Evolutionary conservation across 2,888 invertebrate genomes (phyloP).

Genomic region (Tanaodytes sp.): DNA sequence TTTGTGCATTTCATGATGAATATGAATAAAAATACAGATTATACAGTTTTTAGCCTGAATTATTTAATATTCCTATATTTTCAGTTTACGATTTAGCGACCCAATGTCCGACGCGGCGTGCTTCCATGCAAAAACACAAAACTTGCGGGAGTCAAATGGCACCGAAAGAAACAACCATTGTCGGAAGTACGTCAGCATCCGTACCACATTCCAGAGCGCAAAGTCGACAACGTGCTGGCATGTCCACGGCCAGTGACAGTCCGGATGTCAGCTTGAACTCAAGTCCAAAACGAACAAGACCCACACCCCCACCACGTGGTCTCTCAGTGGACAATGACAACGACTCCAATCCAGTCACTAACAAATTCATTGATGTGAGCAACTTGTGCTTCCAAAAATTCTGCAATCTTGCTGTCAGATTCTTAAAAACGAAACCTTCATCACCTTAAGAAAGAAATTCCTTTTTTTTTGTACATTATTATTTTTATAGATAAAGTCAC

Average conservation of each 20-base stretch:
- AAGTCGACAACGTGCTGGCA: slow-evolving; percentile 54
- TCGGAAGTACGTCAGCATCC: slow-evolving; percentile 78
- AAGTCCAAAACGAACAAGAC: slow-evolving; percentile 62
- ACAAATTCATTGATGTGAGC: slow-evolving; percentile 40
- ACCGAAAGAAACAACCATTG: slow-evolving; percentile 70
- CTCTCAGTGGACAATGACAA: slow-evolving; percentile 40
- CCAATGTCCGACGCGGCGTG: slow-evolving; percentile 83
- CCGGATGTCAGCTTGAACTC: slow-evolving; percentile 65
- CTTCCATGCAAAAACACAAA: slow-evolving; percentile 80
- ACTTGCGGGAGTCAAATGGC: slow-evolving; percentile 77
- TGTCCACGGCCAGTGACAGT: slow-evolving; percentile 57
- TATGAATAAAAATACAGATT: too few relatives aligned
- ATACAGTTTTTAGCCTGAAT: slow-evolving; percentile 74
- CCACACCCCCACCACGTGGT: slow-evolving; percentile 60
- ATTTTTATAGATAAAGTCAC: too few relatives aligned
- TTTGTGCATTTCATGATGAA: too few relatives aligned
- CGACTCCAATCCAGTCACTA: not conserved
- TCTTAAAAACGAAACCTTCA: too few relatives aligned
- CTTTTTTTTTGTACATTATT: too few relatives aligned
- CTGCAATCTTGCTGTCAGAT: too few relatives aligned
- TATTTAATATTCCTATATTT: too few relatives aligned
- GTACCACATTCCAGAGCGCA: slow-evolving; percentile 81
- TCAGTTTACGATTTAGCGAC: slow-evolving; percentile 89
- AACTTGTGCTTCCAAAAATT: not conserved
- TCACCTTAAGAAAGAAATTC: too few relatives aligned